A percentile compares a stretch with the other conserved stretches of the same genome.
Evolutionary conservation across 2,113 vertebrate species (phyloP).

Genomic region (Cephalophus harveyi): DNA sequence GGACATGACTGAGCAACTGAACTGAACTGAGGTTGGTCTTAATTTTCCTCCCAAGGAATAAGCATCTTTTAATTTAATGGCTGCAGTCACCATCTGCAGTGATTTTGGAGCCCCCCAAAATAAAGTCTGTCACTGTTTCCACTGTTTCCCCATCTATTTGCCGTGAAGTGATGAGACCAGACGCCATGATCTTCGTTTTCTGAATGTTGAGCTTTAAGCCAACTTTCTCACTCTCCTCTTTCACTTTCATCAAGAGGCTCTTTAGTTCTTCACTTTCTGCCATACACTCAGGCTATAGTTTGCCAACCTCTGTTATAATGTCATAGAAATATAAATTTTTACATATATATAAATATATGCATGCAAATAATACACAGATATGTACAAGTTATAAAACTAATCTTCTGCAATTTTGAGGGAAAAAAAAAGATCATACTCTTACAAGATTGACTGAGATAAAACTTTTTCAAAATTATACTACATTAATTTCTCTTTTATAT

Average conservation of each 20-base stretch:
- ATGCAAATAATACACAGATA: background rate
- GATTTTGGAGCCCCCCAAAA: rapidly evolving
- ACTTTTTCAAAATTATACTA: slow-evolving; percentile 10
- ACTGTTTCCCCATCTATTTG: background rate
- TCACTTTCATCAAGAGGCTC: background rate
- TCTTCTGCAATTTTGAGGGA: background rate
- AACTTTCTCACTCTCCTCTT: background rate
- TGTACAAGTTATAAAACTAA: background rate
- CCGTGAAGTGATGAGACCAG: rapidly evolving
- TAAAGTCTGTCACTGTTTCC: background rate
- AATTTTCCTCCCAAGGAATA: background rate
- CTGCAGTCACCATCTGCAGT: background rate
- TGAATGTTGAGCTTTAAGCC: background rate
- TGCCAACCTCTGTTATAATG: background rate
- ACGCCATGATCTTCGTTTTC: background rate
- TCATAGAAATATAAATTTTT: background rate
- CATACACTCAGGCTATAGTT: background rate
- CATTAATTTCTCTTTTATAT: slow-evolving; percentile 8
- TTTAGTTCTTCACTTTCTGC: background rate
- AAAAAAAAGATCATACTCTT: background rate
- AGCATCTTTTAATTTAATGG: background rate
- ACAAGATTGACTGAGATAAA: background rate
- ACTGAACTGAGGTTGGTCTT: background rate
- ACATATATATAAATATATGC: background rate
- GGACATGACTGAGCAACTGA: too few relatives aligned